Evolutionary conservation across 1,140 invertebrate species (phyloP), one percentile per base, ranked within the genome.

Genomic region (Meteorus sp.): DNA sequence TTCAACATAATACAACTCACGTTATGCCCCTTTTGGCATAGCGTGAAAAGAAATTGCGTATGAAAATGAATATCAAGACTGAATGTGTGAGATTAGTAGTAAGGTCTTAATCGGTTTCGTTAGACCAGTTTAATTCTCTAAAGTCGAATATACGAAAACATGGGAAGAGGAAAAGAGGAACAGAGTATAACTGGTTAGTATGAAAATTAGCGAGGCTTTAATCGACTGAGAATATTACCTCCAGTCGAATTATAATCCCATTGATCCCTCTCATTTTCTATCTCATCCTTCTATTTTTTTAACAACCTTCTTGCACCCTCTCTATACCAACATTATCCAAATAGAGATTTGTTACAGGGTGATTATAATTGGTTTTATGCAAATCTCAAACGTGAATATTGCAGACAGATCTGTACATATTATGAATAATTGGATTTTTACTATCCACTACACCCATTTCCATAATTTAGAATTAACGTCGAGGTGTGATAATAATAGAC

Each of bases 161-260:
- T 25, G 52, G 53, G 19, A 41, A 35, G 44, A 31, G 19, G 29
- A 33, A 47, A 20, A 52, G 53, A 41, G 43, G 23, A 31, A n/a
- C n/a, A n/a, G n/a, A n/a, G n/a, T n/a, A n/a, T n/a, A n/a, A n/a
- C n/a, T n/a, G n/a, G n/a, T n/a, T n/a, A n/a, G n/a, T n/a, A n/a
- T n/a, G n/a, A n/a, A 59, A 53, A 59, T 59, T 59, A 59, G 57
- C 57, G 57, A 29, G 44, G 57, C 57, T 59, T 54, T 53, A 59
- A 59, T 59, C 57, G 50, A 59, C 50, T 47, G 50, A 13, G 57
- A 44, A 52, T 53, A 53, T 53, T 39, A 43, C 43, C 50, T 19
- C 43, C 57, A 53, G 37, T 59, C 27, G 27, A 53, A 59, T 59
- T 54, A 59, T 59, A 59, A 59, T 59, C 57, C 44, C 57, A 59